Evolutionary conservation across 2,113 vertebrate genomes (phyloP).

Genomic region (Ctenomys sociabilis): DNA sequence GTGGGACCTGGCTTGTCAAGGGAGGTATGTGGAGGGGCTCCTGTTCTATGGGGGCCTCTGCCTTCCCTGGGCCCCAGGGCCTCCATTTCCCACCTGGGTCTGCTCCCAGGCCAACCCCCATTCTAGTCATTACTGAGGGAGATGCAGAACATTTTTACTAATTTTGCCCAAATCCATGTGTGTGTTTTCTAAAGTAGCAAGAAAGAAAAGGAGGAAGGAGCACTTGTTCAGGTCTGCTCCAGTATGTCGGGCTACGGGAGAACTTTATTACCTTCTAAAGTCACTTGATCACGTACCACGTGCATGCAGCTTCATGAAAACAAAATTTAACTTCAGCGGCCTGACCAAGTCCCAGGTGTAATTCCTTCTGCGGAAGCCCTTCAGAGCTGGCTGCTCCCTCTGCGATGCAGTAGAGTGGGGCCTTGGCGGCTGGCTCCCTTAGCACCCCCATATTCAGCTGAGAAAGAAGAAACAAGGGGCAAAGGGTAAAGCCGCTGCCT

Average conservation of each 20-base stretch:
- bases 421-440: neutral
- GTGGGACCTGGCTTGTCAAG: neutral
- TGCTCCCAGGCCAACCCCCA: neutral
- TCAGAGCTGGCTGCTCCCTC: neutral
- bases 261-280: neutral
- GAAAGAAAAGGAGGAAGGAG: neutral
- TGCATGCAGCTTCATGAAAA: neutral
- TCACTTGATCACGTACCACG: neutral
- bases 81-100: neutral
- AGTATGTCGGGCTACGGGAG: neutral
- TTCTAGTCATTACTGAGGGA: neutral
- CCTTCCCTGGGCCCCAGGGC: neutral
- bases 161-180: neutral
- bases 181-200: neutral
- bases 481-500: neutral
- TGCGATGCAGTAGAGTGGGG: accelerated
- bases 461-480: neutral
- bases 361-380: neutral
- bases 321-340: neutral
- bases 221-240: neutral
- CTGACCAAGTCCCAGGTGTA: neutral
- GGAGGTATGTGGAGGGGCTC: accelerated
- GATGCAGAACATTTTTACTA: neutral
- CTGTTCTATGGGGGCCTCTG: accelerated
- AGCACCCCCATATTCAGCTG: neutral